A percentile compares a stretch with the other conserved stretches of the same genome.
These are phyloP conservation scores for Pholis gunnellus DNA, from an alignment of 2,113 vertebrate species.

Conservation along the genomic window DNA sequence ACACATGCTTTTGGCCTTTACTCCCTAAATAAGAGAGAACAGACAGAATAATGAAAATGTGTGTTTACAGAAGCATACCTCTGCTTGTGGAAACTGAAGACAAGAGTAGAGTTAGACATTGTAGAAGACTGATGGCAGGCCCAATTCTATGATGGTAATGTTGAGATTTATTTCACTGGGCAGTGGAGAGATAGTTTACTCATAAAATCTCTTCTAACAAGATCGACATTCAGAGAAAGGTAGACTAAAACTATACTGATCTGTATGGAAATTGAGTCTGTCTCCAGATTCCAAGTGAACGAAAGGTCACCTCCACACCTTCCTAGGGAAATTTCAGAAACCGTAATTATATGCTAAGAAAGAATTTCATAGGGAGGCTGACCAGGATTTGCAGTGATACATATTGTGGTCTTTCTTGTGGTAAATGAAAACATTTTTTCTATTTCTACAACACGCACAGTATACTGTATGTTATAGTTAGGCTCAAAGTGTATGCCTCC, in stretches of 20 bases:
- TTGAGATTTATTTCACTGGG: background rate
- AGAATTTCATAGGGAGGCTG: background rate
- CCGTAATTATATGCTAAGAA: background rate
- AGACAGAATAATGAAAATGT: constrained; percentile 6
- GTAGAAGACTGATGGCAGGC: background rate
- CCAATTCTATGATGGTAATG: background rate
- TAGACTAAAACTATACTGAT: background rate
- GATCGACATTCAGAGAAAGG: background rate
- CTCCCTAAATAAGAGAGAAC: constrained; percentile 82
- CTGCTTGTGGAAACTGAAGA: constrained; percentile 6
- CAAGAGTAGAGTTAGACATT: constrained; percentile 1
- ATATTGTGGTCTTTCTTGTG: background rate
- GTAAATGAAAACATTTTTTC: background rate
- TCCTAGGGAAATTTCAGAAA: background rate
- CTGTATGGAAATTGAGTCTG: background rate
- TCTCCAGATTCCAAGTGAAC: background rate
- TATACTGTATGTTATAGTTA: background rate
- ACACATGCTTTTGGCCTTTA: constrained; percentile 94
- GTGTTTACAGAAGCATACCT: background rate
- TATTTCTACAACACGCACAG: background rate
- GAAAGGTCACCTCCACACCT: background rate
- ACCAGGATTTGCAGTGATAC: background rate
- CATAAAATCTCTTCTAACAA: background rate
- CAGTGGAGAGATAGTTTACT: background rate
- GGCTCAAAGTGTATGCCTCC: background rate